Evolutionary conservation across 2,797 vertebrate species (phyloP).

Genomic region (Sebastes reedi): DNA sequence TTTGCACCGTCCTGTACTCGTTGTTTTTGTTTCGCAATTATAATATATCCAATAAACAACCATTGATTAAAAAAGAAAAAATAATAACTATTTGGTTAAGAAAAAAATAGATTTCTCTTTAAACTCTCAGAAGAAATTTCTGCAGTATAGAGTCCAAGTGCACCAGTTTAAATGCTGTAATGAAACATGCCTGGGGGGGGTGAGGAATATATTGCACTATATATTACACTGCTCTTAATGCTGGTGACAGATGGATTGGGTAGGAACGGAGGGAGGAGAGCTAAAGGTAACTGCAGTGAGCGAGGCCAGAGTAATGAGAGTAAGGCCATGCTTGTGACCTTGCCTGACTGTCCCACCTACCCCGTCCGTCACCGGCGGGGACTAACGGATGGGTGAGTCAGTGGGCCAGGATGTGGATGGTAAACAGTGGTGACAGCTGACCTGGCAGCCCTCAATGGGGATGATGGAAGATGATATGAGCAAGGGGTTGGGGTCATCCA

Average conservation of each 20-base stretch:
- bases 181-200: constrained; percentile 47
- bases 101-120: not conserved
- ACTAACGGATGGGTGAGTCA: constrained; percentile 63
- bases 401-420: constrained; percentile 52
- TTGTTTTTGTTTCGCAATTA: not conserved
- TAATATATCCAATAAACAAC: not conserved
- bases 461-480: constrained; percentile 62
- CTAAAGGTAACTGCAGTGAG: constrained; percentile 58
- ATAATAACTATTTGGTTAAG: not conserved
- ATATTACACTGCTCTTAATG: constrained; percentile 47
- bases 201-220: constrained; percentile 49
- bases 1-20: not conserved
- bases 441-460: constrained; percentile 55
- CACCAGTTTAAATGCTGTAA: constrained; percentile 42
- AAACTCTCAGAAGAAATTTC: constrained; percentile 21
- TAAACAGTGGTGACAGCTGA: constrained; percentile 72
- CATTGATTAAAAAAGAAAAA: not conserved
- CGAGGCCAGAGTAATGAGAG: constrained; percentile 67
- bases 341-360: constrained; percentile 56
- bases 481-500: constrained; percentile 55
- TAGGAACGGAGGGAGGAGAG: constrained; percentile 15
- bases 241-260: constrained; percentile 57
- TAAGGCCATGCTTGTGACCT: constrained; percentile 66
- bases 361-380: constrained; percentile 46
- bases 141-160: constrained; percentile 21